phyloP scores from a whole-genome alignment of 1,140 invertebrate genomes.

The Plutomurus gul region DNA sequence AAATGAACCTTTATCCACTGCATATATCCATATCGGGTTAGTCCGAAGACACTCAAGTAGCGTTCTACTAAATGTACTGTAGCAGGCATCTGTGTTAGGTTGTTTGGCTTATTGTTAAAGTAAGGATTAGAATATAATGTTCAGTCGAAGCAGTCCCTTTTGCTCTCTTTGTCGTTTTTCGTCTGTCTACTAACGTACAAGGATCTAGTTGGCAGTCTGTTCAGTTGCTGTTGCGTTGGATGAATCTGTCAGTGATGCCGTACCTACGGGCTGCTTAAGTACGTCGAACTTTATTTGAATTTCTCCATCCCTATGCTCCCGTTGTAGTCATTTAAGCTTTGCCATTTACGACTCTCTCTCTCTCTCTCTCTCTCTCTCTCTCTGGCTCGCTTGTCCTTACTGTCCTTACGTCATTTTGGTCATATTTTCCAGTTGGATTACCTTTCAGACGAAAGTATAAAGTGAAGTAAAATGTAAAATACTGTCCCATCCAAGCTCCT shows the following conservation, averaged over 20 bases:
- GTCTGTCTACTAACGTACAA: neutral
- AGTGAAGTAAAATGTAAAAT: conserved; percentile 23
- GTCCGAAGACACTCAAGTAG: neutral
- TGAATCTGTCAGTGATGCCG: too few species aligned
- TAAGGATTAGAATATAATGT: conserved; percentile 19
- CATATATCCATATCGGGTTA: neutral
- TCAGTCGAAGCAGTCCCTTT: neutral
- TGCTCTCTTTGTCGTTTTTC: neutral
- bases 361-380: too few species aligned
- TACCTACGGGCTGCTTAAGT: too few species aligned
- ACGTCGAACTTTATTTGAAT: too few species aligned
- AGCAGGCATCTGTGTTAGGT: too few species aligned
- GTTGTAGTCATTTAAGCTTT: too few species aligned
- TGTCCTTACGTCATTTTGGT: neutral
- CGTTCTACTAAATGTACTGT: neutral
- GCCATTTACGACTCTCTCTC: too few species aligned
- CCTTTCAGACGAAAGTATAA: neutral
- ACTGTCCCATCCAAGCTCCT: neutral
- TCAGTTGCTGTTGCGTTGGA: neutral
- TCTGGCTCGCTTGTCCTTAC: neutral
- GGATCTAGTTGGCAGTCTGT: neutral
- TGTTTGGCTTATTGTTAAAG: too few species aligned
- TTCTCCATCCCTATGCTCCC: too few species aligned
- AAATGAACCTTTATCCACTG: neutral
- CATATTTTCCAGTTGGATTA: conserved; percentile 15